These are phyloP conservation scores for Aphis gossypii DNA, from an alignment of 1,140 invertebrate species.

Conservation along the genomic window DNA sequence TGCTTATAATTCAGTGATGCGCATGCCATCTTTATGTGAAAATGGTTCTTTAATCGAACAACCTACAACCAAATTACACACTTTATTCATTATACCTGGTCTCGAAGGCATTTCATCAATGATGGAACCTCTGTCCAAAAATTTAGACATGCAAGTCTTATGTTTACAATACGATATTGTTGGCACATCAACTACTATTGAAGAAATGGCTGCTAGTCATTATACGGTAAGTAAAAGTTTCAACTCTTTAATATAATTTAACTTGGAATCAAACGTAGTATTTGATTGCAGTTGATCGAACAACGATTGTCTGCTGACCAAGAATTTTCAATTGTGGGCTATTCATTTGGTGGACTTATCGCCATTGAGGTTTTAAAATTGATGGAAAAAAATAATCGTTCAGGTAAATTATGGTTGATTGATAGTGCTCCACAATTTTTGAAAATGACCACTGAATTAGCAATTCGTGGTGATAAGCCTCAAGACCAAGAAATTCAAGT, in stretches of 20 bases:
- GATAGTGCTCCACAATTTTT: constrained; percentile 65
- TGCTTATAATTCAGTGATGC: constrained; percentile 65
- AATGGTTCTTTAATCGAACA: constrained; percentile 63
- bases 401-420: constrained; percentile 64
- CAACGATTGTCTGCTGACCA: constrained; percentile 62
- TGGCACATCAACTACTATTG: constrained; percentile 60
- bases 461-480: constrained; percentile 53
- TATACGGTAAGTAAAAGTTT: constrained; percentile 64
- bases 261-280: neutral
- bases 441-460: constrained; percentile 60
- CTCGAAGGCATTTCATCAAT: constrained; percentile 74
- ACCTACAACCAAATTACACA: constrained; percentile 21
- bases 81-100: constrained; percentile 79
- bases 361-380: constrained; percentile 68
- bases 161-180: constrained; percentile 72
- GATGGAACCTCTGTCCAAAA: constrained; percentile 69
- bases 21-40: constrained; percentile 66
- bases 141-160: constrained; percentile 71
- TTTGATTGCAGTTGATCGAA: constrained; percentile 48
- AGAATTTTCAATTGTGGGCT: constrained; percentile 70
- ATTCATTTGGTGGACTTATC: constrained; percentile 73
- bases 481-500: constrained; percentile 59
- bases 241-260: neutral
- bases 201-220: constrained; percentile 63
- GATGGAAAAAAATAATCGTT: constrained; percentile 69